These are phyloP conservation scores for Lottia scabra DNA, from an alignment of 2,888 invertebrate species.

Conservation along the genomic window DNA sequence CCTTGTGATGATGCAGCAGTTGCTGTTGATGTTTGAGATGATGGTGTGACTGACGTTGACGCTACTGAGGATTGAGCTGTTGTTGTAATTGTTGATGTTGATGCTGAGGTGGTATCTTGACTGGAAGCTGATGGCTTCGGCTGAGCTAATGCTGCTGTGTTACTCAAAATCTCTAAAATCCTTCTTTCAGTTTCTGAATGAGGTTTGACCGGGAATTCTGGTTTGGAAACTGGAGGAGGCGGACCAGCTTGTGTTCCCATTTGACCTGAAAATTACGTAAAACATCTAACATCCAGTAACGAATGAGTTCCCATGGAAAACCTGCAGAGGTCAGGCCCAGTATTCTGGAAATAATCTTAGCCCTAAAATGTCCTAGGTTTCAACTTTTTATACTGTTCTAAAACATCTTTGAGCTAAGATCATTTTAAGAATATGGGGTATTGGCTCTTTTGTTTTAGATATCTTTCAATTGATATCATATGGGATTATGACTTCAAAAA, in stretches of 20 bases:
- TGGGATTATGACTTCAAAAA: no score
- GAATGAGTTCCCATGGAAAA: no score
- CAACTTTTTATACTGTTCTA: no score
- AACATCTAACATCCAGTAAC: no score
- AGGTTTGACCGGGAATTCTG: conserved; percentile 48
- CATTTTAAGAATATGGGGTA: no score
- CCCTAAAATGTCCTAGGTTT: no score
- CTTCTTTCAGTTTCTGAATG: conserved; percentile 61
- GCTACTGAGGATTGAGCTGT: conserved; percentile 7
- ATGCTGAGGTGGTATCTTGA: conserved; percentile 10
- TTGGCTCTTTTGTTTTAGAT: no score
- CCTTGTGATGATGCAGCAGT: conserved; percentile 10
- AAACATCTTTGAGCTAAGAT: no score
- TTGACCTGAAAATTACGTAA: conserved; percentile 3
- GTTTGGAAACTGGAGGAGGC: conserved; percentile 34
- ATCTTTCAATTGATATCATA: no score
- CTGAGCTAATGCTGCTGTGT: conserved; percentile 43
- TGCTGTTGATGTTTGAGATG: not conserved
- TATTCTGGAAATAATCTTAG: no score
- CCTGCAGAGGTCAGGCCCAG: no score
- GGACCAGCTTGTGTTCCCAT: conserved; percentile 13
- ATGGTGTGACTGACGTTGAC: not conserved
- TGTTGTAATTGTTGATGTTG: conserved; percentile 12
- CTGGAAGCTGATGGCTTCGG: conserved; percentile 17
- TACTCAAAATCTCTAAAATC: conserved; percentile 59